phyloP scores from a whole-genome alignment of 2,888 invertebrate species.

The Stegophylla sp. region DNA sequence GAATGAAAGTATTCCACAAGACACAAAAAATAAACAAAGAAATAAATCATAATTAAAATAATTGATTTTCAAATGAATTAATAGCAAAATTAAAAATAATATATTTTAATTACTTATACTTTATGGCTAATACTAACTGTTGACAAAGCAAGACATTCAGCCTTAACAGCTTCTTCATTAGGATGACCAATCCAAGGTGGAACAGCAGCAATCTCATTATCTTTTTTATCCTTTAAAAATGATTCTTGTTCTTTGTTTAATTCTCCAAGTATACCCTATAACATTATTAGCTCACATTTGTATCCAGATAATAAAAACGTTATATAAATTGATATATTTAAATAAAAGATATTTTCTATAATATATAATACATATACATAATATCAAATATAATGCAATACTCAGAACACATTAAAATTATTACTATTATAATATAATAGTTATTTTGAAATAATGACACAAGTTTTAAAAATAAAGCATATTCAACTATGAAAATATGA shows the following conservation, averaged over 20 bases:
- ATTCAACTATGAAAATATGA: too few relatives aligned
- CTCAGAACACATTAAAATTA: too few relatives aligned
- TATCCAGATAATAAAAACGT: not conserved
- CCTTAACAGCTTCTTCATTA: conserved; percentile 91
- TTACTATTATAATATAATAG: too few relatives aligned
- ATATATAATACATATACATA: too few relatives aligned
- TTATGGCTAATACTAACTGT: conserved; percentile 68
- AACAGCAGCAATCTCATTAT: conserved; percentile 73
- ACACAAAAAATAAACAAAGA: too few relatives aligned
- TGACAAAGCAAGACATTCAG: conserved; percentile 93
- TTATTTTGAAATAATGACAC: too few relatives aligned
- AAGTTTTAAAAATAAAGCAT: too few relatives aligned
- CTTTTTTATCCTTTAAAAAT: conserved; percentile 87
- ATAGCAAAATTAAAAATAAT: not conserved
- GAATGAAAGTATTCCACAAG: too few relatives aligned
- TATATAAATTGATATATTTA: not conserved
- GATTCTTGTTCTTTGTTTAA: conserved; percentile 97
- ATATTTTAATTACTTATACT: not conserved
- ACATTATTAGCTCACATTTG: conserved; percentile 61
- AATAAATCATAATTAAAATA: too few relatives aligned
- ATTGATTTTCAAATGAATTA: not conserved
- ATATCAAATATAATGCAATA: too few relatives aligned
- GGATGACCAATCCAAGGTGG: conserved; percentile 95
- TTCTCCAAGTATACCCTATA: conserved; percentile 92
- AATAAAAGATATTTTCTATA: too few relatives aligned